Evolutionary conservation across 2,113 vertebrate genomes (phyloP).

Genomic region (Colistium nudipinnis): DNA sequence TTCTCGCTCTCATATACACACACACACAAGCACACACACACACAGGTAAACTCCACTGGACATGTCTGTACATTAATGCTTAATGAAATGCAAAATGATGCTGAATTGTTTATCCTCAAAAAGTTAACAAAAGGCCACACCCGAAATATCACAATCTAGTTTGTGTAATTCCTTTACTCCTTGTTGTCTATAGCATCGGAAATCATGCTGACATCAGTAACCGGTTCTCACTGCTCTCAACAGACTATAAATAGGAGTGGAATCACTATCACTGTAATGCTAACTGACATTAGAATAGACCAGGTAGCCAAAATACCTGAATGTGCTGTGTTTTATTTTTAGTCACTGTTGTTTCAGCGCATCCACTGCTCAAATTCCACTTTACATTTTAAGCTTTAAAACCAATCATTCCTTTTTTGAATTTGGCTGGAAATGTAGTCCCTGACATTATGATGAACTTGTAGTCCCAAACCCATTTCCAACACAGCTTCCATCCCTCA

Average conservation of each 20-base stretch:
- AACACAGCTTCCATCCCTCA: conserved; percentile 8
- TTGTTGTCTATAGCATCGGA: no score
- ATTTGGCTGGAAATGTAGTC: no score
- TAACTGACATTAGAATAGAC: conserved; percentile 14
- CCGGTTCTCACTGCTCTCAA: conserved; percentile 38
- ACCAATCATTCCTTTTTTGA: not conserved
- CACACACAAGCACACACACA: conserved; percentile 23
- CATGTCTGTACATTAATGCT: not conserved
- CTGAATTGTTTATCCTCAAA: not conserved
- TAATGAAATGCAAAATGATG: not conserved
- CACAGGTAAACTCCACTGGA: not conserved
- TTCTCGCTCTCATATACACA: conserved; percentile 56
- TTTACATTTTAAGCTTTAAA: not conserved
- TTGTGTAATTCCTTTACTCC: conserved; percentile 25
- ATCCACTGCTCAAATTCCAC: not conserved
- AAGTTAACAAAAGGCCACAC: not conserved
- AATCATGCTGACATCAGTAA: conserved; percentile 31
- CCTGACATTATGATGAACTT: not conserved
- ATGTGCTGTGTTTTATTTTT: conserved; percentile 31
- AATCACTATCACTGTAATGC: conserved; percentile 24
- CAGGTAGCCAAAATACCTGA: conserved; percentile 44
- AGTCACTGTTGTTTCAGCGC: conserved; percentile 22
- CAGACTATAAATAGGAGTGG: conserved; percentile 54
- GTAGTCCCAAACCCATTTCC: not conserved
- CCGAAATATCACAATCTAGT: conserved; percentile 1